Percentiles rank a stretch among this genome's conserved stretches.
Evolutionary conservation across 2,113 vertebrate species (phyloP).

Genomic region (Pardalotus punctatus): DNA sequence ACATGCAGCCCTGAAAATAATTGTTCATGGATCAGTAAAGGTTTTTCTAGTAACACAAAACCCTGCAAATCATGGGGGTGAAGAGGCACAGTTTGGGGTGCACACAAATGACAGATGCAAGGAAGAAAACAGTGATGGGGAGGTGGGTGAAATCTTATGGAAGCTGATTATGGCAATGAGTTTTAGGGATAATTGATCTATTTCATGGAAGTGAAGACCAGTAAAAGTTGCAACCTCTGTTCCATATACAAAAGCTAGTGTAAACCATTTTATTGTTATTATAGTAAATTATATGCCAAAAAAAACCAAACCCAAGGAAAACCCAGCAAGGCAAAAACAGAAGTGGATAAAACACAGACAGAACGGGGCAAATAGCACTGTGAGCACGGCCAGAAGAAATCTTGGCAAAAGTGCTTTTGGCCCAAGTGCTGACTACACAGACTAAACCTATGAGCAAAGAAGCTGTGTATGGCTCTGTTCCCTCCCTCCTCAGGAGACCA

Average conservation of each 20-base stretch:
- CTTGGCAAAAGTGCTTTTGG: neutral
- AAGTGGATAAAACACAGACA: neutral
- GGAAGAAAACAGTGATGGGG: neutral
- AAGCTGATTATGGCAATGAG: neutral
- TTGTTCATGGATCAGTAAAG: neutral
- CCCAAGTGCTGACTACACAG: neutral
- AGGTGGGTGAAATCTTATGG: neutral
- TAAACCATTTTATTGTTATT: neutral
- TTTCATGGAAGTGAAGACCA: neutral
- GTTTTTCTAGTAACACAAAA: neutral
- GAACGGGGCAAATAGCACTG: neutral
- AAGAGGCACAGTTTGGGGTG: neutral
- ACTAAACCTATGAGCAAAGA: neutral
- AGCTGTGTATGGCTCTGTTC: neutral
- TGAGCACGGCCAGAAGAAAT: neutral
- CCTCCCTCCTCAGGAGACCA: neutral
- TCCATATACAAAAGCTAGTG: neutral
- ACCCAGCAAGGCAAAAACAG: neutral
- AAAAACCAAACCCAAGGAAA: neutral
- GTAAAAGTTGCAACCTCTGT: neutral
- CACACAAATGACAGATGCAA: neutral
- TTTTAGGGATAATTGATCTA: neutral
- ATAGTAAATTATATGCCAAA: neutral
- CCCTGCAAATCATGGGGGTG: neutral
- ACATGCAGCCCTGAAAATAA: neutral